Base-by-base conservation (phyloP, 2,888 invertebrate genomes). In the Drosophila gaucha region DNA sequence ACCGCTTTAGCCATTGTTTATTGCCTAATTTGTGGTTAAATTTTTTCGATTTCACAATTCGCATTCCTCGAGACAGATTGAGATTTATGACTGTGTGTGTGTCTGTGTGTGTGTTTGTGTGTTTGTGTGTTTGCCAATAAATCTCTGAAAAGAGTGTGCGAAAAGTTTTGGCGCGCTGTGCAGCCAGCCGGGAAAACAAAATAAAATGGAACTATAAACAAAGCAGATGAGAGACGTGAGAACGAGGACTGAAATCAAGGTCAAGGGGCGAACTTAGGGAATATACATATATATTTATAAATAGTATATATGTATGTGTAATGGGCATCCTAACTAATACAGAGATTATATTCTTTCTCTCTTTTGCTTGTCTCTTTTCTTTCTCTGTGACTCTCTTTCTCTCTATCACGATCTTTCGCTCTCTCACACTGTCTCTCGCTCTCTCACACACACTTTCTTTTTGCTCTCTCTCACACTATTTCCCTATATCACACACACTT, bases 1-100 rank as follows among this genome's bases (percentile, higher is more conserved):
- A 83, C 86, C 83, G 83, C 84, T 86, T 80, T 74, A 76, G 63
- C 80, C 63, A 72, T 84, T 83, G 86, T 83, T 78, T 80, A 76
- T 72, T 86, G 74, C 68, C 78, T 86, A 83, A 83, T 83, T 83
- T 83, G 83, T 63, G 83, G 83, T 84, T 76, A 50, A 73, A 73
- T 80, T 82, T 58, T 74, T 39, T 52, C 28, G 28, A 44, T 28
- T 44, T 44, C 44, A 30, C 44, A 44, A 18, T 44, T 73, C 50
- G 30, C 36, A 71, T 58, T 63, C 36, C 43, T 26, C 44, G 26
- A 39, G 72, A 86, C 86, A 80, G 80, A 83, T 83, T 86, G 80
- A 83, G 86, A 83, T 83, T 83, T 83, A 49, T 49, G 49, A 22
- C 33, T 22, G 14, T 3, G 28, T 9, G 43, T 1, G 18, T 2